Evolutionary conservation across 2,113 vertebrate genomes (phyloP).

Genomic region (Cyanocitta stelleri): DNA sequence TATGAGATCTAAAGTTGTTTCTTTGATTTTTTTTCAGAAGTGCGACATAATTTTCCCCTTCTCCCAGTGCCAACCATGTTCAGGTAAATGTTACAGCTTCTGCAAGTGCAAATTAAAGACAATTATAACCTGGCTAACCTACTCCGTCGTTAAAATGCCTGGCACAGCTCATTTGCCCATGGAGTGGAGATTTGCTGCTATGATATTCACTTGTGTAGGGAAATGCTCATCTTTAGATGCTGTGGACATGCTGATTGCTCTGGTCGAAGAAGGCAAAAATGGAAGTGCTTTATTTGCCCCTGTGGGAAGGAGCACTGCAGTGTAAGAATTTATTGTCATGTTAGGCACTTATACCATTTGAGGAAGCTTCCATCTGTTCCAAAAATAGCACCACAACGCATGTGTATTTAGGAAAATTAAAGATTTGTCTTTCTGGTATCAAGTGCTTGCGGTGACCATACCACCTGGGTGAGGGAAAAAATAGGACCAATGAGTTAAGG

Average conservation of each 20-base stretch:
- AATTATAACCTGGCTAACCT: conserved; percentile 48
- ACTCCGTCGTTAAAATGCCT: conserved; percentile 26
- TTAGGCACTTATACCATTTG: neutral
- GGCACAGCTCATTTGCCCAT: neutral
- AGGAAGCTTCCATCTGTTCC: neutral
- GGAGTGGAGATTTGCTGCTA: neutral
- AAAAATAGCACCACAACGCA: neutral
- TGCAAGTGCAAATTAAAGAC: conserved; percentile 48
- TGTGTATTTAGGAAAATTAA: neutral
- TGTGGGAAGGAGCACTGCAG: neutral
- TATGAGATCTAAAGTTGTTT: conserved; percentile 7
- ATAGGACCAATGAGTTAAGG: neutral
- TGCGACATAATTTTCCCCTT: neutral
- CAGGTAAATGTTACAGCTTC: conserved; percentile 36
- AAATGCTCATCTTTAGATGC: neutral
- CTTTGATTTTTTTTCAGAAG: conserved; percentile 41
- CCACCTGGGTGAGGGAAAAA: neutral
- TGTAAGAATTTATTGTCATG: neutral
- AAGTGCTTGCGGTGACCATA: neutral
- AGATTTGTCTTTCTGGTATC: neutral
- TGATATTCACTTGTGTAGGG: neutral
- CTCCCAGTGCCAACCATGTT: neutral
- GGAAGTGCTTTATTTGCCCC: neutral
- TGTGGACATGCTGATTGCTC: neutral
- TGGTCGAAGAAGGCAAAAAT: neutral